Evolutionary conservation across 1,140 invertebrate genomes (phyloP), one percentile per base, ranked within the genome.

Genomic region (Magallana ariakensis): DNA sequence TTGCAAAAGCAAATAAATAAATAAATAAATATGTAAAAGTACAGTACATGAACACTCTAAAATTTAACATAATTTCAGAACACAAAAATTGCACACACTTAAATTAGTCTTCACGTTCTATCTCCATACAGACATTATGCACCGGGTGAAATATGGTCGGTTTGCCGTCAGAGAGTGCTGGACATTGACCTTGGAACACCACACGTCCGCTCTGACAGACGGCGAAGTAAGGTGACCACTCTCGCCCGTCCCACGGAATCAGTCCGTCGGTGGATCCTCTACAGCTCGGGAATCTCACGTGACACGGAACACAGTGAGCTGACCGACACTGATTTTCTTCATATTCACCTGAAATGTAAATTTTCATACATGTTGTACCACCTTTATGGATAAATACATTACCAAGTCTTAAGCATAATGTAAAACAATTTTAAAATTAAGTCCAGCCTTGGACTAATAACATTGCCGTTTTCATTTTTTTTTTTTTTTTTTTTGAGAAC

Each of bases 271-370:
- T 60, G 46, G 87, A 80, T 56, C 89, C 89, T 62, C 85, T 85
- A 66, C 90, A 91, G 82, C 81, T 87, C 6, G 88, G 90, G 60
- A 70, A 89, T 54, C 88, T 58, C 9, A 89, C 83, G 22, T 85
- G 26, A 85, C 88, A 91, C 6, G 90, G 90, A 19, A 87, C 53
- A 83, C 88, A 91, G 57, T 89, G 89, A 55, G 86, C 84, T n/a
- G 53, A 57, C 62, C 53, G 19, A 66, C 90, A 91, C 26, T 86
- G 81, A 46, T 89, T 89, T 16, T n/a, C 58, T 62, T 82, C 57
- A 60, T 91, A 89, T n/a, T 91, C 88, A 87, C 90, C 90, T 91
- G 83, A 26, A 75, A 75, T 26, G 10, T 13, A 75, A 22, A 26
- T 11, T 11, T 70, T 46, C 5, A 46, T 46, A 46, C 33, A 46